A percentile compares a stretch with the other conserved stretches of the same genome.
Evolutionary conservation across 1,140 invertebrate genomes (phyloP).

Genomic region (Diorhabda elongata): DNA sequence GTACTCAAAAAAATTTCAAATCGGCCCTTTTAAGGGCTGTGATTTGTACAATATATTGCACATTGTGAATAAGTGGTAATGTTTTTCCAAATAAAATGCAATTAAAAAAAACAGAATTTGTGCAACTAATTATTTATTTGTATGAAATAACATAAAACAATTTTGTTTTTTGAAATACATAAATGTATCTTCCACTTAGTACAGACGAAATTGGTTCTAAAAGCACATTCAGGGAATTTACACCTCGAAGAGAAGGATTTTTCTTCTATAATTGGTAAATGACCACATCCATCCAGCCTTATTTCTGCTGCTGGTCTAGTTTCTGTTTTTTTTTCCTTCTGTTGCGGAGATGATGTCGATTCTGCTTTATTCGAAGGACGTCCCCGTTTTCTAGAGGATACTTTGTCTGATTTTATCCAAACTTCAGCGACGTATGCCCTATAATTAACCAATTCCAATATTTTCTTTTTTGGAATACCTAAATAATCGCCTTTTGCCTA

Average conservation of each 20-base stretch:
- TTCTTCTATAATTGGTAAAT: too few relatives aligned
- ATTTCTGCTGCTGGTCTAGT: too few relatives aligned
- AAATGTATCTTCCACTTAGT: background rate
- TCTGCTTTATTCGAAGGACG: background rate
- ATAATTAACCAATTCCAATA: background rate
- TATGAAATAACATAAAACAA: background rate
- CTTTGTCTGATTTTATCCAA: background rate
- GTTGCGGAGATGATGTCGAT: background rate
- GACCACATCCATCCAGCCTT: too few relatives aligned
- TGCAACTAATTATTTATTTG: background rate
- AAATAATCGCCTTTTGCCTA: slow-evolving; percentile 6
- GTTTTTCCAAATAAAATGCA: background rate
- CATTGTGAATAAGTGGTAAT: background rate
- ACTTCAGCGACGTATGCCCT: background rate
- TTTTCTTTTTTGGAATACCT: slow-evolving; percentile 6
- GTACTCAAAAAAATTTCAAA: background rate
- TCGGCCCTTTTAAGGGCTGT: background rate
- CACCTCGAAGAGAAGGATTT: background rate
- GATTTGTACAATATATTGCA: background rate
- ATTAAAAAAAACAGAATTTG: too few relatives aligned
- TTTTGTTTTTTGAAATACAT: background rate
- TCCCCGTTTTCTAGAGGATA: background rate
- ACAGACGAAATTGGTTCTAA: background rate
- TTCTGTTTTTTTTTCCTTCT: too few relatives aligned
- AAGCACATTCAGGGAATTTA: background rate